phyloP scores from a whole-genome alignment of 2,113 vertebrate genomes.

The Nothocercus nigrocapillus region DNA sequence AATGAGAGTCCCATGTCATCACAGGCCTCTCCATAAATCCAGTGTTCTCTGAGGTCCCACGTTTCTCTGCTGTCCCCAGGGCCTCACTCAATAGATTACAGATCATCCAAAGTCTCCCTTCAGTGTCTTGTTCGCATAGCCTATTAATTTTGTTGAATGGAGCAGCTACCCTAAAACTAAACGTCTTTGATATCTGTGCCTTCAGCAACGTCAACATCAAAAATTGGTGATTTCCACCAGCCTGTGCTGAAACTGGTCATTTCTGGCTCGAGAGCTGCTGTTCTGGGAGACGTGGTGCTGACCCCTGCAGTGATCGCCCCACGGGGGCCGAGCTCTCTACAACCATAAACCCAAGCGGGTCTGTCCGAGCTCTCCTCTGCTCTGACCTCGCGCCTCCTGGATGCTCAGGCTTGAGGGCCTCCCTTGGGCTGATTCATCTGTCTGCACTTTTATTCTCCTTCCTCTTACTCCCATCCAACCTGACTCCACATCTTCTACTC shows the following conservation, averaged over 20 bases:
- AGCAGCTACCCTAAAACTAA: not conserved
- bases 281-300: not conserved
- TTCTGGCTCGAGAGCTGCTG: not conserved
- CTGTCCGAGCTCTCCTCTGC: not conserved
- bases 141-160: rapidly evolving
- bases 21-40: not conserved
- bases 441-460: not conserved
- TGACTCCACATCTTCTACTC: not conserved
- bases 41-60: not conserved
- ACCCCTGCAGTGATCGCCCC: not conserved
- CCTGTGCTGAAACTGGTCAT: not conserved
- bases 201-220: not conserved
- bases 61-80: not conserved
- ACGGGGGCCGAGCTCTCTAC: not conserved
- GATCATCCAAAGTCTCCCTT: not conserved
- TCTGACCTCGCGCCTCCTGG: not conserved
- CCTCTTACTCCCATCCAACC: rapidly evolving
- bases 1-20: not conserved
- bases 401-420: not conserved
- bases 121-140: rapidly evolving
- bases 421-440: not conserved
- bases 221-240: not conserved
- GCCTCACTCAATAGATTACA: not conserved
- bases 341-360: not conserved
- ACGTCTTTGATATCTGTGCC: not conserved